Conservation (phyloP, 53 echinoderm and acorn worm species). For the Echinometra lucunter region DNA sequence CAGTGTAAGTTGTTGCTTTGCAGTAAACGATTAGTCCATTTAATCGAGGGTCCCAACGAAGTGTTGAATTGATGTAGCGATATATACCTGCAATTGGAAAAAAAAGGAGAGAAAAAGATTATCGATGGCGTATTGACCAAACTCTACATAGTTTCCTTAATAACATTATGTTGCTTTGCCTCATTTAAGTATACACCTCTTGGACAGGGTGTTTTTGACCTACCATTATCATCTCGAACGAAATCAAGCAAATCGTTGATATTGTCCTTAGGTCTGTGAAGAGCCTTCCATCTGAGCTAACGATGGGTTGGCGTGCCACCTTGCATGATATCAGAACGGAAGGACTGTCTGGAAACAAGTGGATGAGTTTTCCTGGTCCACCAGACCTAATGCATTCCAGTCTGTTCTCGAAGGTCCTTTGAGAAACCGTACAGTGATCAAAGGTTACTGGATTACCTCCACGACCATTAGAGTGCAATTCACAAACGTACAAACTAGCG, state of each 20-base stretch:
- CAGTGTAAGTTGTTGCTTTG: background rate
- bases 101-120: background rate
- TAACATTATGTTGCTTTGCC: background rate
- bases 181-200: background rate
- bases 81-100: background rate
- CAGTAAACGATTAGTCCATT: background rate
- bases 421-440: background rate
- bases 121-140: too few relatives aligned
- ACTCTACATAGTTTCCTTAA: background rate
- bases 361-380: background rate
- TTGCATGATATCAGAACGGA: background rate
- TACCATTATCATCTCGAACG: constrained; percentile 20
- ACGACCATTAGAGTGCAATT: background rate
- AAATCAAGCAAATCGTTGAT: background rate
- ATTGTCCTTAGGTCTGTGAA: background rate
- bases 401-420: background rate
- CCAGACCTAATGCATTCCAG: background rate
- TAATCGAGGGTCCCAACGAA: background rate
- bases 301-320: background rate
- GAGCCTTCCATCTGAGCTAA: background rate
- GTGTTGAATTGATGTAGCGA: constrained; percentile 27
- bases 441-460: background rate
- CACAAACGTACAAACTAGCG: constrained; percentile 2
- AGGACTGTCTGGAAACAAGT: background rate
- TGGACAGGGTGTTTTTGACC: background rate